Evolutionary conservation across 2,797 vertebrate species (phyloP), one percentile per base, ranked within the genome.

Genomic region (Clamator glandarius): DNA sequence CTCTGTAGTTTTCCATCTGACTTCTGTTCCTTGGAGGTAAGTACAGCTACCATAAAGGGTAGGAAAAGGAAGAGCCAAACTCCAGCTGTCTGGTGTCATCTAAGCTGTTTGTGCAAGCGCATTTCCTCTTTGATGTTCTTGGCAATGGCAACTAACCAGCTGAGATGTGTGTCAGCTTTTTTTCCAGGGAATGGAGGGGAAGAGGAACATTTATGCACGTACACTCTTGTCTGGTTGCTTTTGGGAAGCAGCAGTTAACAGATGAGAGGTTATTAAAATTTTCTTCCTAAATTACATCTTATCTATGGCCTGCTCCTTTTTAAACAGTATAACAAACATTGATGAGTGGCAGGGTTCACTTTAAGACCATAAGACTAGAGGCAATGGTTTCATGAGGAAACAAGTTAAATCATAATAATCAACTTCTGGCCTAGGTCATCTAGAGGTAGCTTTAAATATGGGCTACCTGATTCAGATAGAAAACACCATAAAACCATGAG

Each of bases 231-330:
- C 92, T 94, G 89, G 92, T 94, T 75, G 93, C 96, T 95, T 95
- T 95, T 93, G 84, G 91, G 87, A 96, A 94, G 87, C 89, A 92
- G 91, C 75, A 96, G 90, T 94, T 96, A 92, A 87, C 78, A 94
- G 92, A 87, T 94, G 93, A 95, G 93, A 96, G 95, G 87, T 96
- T 94, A 96, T 96, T 95, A 95, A 92, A 96, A 87, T 92, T 92
- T 92, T 95, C 87, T 96, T 95, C 72, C 87, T 89, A 89, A 96
- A 96, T 95, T 94, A 74, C 81, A 70, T 93, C 73, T 93, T 90
- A 79, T 90, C 78, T 89, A 5, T 88, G 90, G 75, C 75, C 92
- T 82, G 50, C 33, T 94, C 44, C 78, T 84, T 92, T 96, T 69
- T 87, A 74, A 95, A 89, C 41, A 66, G 55, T 64, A 4, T 66